phyloP scores from a whole-genome alignment of 2,797 vertebrate genomes.

The Muscicapa striata region DNA sequence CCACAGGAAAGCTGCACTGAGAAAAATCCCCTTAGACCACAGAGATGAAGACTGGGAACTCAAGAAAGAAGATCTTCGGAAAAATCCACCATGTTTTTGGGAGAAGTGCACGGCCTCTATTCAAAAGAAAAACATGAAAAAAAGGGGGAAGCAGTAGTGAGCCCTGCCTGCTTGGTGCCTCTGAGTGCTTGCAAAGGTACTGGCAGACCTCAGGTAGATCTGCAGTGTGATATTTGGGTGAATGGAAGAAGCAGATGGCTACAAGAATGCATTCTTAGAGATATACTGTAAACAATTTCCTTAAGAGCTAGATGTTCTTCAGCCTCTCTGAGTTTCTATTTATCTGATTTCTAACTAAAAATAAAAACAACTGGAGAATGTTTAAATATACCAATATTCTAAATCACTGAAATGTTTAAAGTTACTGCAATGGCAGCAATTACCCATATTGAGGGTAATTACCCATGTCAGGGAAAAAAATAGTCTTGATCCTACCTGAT shows the following conservation, averaged over 20 bases:
- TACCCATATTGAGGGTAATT: not conserved
- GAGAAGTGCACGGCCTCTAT: not conserved
- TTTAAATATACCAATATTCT: not conserved
- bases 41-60: constrained; percentile 86
- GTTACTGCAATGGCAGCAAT: not conserved
- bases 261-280: not conserved
- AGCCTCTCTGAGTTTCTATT: not conserved
- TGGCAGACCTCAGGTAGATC: not conserved
- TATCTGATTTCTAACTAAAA: not conserved
- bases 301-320: not conserved
- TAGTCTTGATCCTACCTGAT: not conserved
- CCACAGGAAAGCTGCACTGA: constrained; percentile 56
- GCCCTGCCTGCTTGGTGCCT: not conserved
- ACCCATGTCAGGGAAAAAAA: not conserved
- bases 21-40: constrained; percentile 81
- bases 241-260: not conserved
- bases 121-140: not conserved
- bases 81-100: constrained; percentile 1
- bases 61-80: constrained; percentile 70
- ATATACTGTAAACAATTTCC: not conserved
- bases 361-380: not conserved
- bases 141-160: not conserved
- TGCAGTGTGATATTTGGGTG: not conserved
- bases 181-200: not conserved
- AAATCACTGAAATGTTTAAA: not conserved